Evolutionary conservation across 2,113 vertebrate species (phyloP).

Genomic region (Podarcis cretensis): DNA sequence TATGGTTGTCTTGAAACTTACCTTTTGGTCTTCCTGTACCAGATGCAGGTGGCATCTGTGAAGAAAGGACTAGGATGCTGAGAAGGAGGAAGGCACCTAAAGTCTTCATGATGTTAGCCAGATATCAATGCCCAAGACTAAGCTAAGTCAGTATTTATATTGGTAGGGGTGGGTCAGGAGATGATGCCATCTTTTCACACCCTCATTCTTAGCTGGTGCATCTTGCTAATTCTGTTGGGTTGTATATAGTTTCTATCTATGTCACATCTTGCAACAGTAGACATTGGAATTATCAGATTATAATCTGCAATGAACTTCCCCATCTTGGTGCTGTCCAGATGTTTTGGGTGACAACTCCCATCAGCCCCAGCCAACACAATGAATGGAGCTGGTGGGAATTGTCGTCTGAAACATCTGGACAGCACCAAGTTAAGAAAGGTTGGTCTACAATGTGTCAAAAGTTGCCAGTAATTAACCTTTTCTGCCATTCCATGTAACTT

Average conservation of each 20-base stretch:
- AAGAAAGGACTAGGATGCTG: not conserved
- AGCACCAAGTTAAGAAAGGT: no score
- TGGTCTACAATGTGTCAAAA: no score
- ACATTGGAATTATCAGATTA: not conserved
- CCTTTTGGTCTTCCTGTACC: not conserved
- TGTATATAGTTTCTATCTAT: not conserved
- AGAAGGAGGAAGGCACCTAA: not conserved
- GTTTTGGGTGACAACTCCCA: no score
- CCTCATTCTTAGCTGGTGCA: not conserved
- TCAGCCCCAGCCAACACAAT: no score
- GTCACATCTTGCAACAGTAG: not conserved
- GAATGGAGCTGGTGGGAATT: no score
- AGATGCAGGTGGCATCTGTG: not conserved
- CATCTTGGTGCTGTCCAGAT: not conserved
- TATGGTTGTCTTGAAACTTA: not conserved
- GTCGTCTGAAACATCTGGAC: no score
- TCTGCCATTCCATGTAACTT: no score
- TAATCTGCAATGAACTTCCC: no score
- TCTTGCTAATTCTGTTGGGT: not conserved
- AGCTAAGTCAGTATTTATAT: not conserved
- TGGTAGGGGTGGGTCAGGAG: not conserved
- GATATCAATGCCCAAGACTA: not conserved
- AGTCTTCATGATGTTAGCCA: slow-evolving; percentile 4
- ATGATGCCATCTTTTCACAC: not conserved
- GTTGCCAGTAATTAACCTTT: no score